These are phyloP conservation scores for Amphilophus citrinellus DNA, from an alignment of 2,113 vertebrate genomes.

Conservation along the genomic window DNA sequence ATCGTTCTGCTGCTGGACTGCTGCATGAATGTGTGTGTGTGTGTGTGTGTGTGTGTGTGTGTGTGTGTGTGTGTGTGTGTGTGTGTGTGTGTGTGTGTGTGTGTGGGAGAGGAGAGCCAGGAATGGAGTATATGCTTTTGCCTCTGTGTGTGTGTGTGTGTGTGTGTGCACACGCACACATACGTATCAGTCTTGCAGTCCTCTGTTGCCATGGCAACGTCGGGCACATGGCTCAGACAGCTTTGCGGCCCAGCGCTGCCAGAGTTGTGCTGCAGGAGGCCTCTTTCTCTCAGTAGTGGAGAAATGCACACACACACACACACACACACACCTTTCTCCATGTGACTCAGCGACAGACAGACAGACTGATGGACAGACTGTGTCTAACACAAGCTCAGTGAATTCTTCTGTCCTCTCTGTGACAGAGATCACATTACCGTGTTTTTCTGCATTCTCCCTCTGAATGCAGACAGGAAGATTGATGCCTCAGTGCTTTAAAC, in stretches of 20 bases:
- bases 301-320: slow-evolving; percentile 36
- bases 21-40: slow-evolving; percentile 40
- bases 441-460: slow-evolving; percentile 18
- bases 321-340: slow-evolving; percentile 37
- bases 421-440: slow-evolving; percentile 26
- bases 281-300: slow-evolving; percentile 63
- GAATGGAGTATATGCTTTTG: too few relatives aligned
- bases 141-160: slow-evolving; percentile 7
- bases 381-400: slow-evolving; percentile 30
- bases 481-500: slow-evolving; percentile 35
- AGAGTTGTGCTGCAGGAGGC: slow-evolving; percentile 80
- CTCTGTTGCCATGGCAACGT: slow-evolving; percentile 83
- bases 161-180: slow-evolving; percentile 12
- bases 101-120: too few relatives aligned
- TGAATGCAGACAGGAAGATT: slow-evolving; percentile 33
- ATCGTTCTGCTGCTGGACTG: slow-evolving; percentile 79
- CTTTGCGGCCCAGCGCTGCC: slow-evolving; percentile 75
- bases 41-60: background rate
- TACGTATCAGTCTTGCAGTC: slow-evolving; percentile 78
- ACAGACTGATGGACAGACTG: slow-evolving; percentile 49
- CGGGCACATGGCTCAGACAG: slow-evolving; percentile 82
- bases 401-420: slow-evolving; percentile 32
- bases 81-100: too few relatives aligned
- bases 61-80: background rate
- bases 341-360: slow-evolving; percentile 56